Conservation (phyloP, 2,797 vertebrate species). For the Hoplostethus atlanticus region DNA sequence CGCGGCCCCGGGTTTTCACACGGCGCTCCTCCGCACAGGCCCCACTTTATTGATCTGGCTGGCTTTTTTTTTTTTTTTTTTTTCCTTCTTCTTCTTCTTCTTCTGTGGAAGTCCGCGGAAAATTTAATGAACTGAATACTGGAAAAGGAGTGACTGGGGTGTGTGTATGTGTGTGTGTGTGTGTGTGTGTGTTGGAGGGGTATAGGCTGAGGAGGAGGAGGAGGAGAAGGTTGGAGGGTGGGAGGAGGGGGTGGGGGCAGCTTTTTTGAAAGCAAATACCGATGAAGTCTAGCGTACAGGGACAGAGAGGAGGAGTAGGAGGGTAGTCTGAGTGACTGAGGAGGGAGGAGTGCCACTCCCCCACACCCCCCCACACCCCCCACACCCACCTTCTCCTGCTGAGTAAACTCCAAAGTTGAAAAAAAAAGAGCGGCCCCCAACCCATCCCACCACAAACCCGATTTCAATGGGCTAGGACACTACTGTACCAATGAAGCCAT, state of each 20-base stretch:
- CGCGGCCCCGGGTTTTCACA: constrained; percentile 80
- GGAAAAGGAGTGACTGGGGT: constrained; percentile 76
- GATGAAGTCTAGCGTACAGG: constrained; percentile 82
- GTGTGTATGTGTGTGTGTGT: constrained; percentile 1
- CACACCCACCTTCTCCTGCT: constrained; percentile 69
- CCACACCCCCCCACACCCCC: constrained; percentile 26
- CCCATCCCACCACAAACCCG: constrained; percentile 10
- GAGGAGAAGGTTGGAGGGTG: constrained; percentile 32
- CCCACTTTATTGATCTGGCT: constrained; percentile 89
- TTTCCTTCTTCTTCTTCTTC: constrained; percentile 62
- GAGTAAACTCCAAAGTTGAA: constrained; percentile 71
- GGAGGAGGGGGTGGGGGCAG: constrained; percentile 21
- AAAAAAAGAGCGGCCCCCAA: constrained; percentile 26
- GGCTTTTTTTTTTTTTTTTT: constrained; percentile 23
- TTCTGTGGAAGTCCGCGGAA: constrained; percentile 90
- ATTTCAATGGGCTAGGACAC: constrained; percentile 28
- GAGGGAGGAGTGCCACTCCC: constrained; percentile 50
- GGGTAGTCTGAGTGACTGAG: constrained; percentile 67
- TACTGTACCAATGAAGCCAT: constrained; percentile 64
- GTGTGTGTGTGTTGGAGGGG: constrained; percentile 47
- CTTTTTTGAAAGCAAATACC: constrained; percentile 81
- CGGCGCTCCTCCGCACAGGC: constrained; percentile 82
- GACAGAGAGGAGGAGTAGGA: constrained; percentile 65
- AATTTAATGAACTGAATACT: constrained; percentile 92
- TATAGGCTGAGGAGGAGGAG: constrained; percentile 21